Base-by-base conservation (phyloP, 1,140 invertebrate genomes). In the Lordiphosa stackelbergi region DNA sequence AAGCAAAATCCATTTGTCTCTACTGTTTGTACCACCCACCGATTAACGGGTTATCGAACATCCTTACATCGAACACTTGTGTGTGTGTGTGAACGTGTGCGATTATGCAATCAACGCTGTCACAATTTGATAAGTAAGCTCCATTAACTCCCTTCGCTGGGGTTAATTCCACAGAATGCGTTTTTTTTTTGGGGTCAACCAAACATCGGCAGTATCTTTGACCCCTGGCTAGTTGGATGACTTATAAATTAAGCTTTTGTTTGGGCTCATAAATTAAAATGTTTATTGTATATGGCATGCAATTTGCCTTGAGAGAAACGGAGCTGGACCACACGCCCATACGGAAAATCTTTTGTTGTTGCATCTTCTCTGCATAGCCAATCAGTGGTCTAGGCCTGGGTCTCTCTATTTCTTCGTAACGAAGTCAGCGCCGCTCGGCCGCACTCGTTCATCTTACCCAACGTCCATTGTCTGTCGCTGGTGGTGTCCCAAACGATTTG, bases 211-310 rank as follows among this genome's bases (percentile, higher is more conserved):
- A 45, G 24, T 7, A 31, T 49, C 45, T 46, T 49, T 57, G 37
- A 38, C 37, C 53, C 31, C 11, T 46, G 43, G 11, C 24, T 5
- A 6, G 24, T 46, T 8, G 24, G 28, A 12, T 46, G 43, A 46
- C 28, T 13, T 55, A 47, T 37, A 48, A 49, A 55, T 54, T 47
- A 45, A 38, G 36, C n/a, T 47, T 52, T 61, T 41, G 52, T 61
- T 61, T 48, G 22, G 24, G 45, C 52, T 53, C 42, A 61, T 61
- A 61, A 61, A 61, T 61, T 61, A 55, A 61, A 61, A 61, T 55
- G 58, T 55, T 61, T 48, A 24, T 54, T 61, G 58, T 61, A 45
- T 48, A 55, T 36, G 24, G 36, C 38, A 41, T 13, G 43, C 37
- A 61, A 61, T 49, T 55, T 54, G 58, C 53, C 54, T 34, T 47